phyloP scores from a whole-genome alignment of 2,797 vertebrate genomes.

The Xenentodon cancila region DNA sequence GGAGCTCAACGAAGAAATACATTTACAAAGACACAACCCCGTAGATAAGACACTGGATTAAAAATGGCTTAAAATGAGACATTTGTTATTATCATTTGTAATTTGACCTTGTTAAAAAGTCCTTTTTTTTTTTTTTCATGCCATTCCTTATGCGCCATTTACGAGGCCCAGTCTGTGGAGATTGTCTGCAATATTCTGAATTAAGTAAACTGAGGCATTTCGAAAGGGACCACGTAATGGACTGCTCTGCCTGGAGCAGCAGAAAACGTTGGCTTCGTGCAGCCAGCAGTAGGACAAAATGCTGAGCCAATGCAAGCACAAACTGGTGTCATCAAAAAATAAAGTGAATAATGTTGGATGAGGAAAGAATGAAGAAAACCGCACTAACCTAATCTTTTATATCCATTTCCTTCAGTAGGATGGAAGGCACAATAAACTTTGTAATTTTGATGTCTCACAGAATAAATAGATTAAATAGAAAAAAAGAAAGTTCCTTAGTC shows the following conservation, averaged over 20 bases:
- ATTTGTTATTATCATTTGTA: neutral
- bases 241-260: slow-evolving; percentile 30
- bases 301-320: slow-evolving; percentile 56
- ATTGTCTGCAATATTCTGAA: slow-evolving; percentile 20
- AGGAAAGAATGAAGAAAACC: slow-evolving; percentile 20
- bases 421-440: neutral
- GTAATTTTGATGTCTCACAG: neutral
- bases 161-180: neutral
- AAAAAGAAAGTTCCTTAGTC: neutral
- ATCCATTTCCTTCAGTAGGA: slow-evolving; percentile 13
- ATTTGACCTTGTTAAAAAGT: slow-evolving; percentile 1
- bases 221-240: slow-evolving; percentile 34
- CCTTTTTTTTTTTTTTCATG: neutral
- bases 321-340: slow-evolving; percentile 54
- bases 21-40: too few species aligned
- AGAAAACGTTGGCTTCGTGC: slow-evolving; percentile 35
- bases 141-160: slow-evolving; percentile 6
- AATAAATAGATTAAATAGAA: neutral
- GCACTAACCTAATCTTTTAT: slow-evolving; percentile 13
- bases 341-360: slow-evolving; percentile 16
- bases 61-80: too few species aligned
- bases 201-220: slow-evolving; percentile 27
- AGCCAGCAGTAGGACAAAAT: slow-evolving; percentile 46
- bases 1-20: too few species aligned
- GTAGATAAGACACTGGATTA: too few species aligned